Conservation (phyloP, 2,888 invertebrate species). For the Rhorus exstirpatorius region DNA sequence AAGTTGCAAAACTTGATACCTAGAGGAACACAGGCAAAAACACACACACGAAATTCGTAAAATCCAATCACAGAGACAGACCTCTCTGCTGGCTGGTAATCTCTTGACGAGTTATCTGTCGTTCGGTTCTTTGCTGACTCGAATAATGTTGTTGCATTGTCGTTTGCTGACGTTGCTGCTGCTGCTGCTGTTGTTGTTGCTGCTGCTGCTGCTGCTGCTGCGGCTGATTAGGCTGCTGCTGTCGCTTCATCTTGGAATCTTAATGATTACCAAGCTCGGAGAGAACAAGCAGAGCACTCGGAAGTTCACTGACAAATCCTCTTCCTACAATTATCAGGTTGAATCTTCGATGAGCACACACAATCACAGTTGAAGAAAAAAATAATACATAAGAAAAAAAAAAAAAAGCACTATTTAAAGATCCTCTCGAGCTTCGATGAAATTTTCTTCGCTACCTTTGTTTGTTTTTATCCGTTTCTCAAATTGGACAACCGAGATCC, state of each 20-base stretch:
- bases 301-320: slow-evolving; percentile 71
- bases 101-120: slow-evolving; percentile 92
- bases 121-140: slow-evolving; percentile 91
- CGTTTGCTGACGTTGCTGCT: slow-evolving; percentile 82
- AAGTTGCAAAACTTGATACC: background rate
- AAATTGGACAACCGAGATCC: slow-evolving; percentile 37
- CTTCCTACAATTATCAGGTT: slow-evolving; percentile 65
- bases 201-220: slow-evolving; percentile 87
- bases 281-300: slow-evolving; percentile 65
- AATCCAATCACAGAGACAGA: slow-evolving; percentile 84
- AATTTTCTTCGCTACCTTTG: slow-evolving; percentile 49
- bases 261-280: slow-evolving; percentile 64
- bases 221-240: slow-evolving; percentile 88
- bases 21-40: slow-evolving; percentile 2
- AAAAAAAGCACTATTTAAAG: slow-evolving; percentile 65
- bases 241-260: slow-evolving; percentile 91
- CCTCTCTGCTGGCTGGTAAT: slow-evolving; percentile 93
- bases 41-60: slow-evolving; percentile 37
- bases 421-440: slow-evolving; percentile 33
- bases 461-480: slow-evolving; percentile 42
- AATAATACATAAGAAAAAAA: slow-evolving; percentile 39
- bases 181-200: slow-evolving; percentile 82
- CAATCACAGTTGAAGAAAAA: slow-evolving; percentile 62
- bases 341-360: slow-evolving; percentile 68
- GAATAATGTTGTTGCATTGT: slow-evolving; percentile 85